Percentiles rank a stretch among this genome's conserved stretches.
Conservation (phyloP, 2,797 vertebrate genomes). For the Manis pentadactyla region DNA sequence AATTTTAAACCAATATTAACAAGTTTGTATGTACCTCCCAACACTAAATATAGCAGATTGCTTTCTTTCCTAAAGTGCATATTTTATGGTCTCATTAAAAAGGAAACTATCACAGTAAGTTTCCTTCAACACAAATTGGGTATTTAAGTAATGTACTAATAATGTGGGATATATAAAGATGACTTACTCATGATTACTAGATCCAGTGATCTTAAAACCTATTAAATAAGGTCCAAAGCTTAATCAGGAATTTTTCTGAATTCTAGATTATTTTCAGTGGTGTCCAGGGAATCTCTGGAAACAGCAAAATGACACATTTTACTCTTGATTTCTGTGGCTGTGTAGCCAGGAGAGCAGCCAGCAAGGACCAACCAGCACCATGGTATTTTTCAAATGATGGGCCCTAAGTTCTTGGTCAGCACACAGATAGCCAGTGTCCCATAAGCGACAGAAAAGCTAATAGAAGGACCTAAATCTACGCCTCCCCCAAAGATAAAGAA, state of each 20-base stretch:
- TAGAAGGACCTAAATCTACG: background rate
- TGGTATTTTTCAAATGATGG: background rate
- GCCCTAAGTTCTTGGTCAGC: background rate
- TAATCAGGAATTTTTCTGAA: constrained; percentile 39
- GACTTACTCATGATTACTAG: constrained; percentile 51
- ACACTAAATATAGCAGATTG: constrained; percentile 37
- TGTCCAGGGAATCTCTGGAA: background rate
- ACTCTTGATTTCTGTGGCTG: background rate
- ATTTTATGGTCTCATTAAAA: constrained; percentile 61
- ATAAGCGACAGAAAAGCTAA: background rate
- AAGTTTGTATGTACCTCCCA: constrained; percentile 5
- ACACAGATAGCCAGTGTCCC: background rate
- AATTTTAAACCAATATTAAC: constrained; percentile 24
- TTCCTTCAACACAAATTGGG: background rate
- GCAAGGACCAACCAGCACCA: background rate
- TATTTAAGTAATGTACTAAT: constrained; percentile 58
- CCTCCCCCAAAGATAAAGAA: background rate
- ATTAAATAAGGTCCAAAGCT: constrained; percentile 33
- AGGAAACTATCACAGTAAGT: constrained; percentile 37
- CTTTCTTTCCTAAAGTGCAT: constrained; percentile 22
- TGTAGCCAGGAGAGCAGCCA: background rate
- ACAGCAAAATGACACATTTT: background rate
- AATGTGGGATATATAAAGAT: constrained; percentile 19
- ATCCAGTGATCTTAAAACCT: constrained; percentile 47
- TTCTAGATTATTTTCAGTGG: constrained; percentile 1